Conservation (phyloP, 2,113 vertebrate species). For the Pterocles burchelli region DNA sequence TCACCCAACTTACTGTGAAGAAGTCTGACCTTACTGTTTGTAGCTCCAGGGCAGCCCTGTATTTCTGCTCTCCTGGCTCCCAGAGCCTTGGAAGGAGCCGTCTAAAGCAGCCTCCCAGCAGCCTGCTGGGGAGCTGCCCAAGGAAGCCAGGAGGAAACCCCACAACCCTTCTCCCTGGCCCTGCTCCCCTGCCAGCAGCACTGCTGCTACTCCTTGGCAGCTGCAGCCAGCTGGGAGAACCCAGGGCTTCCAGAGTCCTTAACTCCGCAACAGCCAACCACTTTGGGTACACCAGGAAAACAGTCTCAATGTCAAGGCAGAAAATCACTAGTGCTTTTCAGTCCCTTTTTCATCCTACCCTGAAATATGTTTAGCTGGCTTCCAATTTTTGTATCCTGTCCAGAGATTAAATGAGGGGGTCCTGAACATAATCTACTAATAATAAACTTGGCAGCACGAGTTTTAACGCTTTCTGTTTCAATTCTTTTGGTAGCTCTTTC, state of each 20-base stretch:
- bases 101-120: neutral
- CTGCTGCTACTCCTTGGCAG: neutral
- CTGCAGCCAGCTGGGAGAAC: neutral
- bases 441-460: neutral
- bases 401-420: neutral
- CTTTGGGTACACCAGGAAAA: neutral
- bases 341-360: neutral
- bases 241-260: neutral
- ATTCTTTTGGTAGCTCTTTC: slow-evolving; percentile 23
- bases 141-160: neutral
- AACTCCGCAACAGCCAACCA: neutral
- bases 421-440: neutral
- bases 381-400: neutral
- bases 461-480: slow-evolving; percentile 32
- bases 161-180: neutral
- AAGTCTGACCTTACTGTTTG: neutral
- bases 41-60: neutral
- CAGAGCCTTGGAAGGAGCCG: neutral
- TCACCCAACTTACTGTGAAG: rapidly evolving
- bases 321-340: neutral
- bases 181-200: neutral
- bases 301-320: neutral
- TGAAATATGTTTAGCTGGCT: neutral
- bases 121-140: neutral
- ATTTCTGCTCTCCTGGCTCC: neutral